Conservation (phyloP, 1,140 invertebrate genomes). For the Trichonephila inaurata region DNA sequence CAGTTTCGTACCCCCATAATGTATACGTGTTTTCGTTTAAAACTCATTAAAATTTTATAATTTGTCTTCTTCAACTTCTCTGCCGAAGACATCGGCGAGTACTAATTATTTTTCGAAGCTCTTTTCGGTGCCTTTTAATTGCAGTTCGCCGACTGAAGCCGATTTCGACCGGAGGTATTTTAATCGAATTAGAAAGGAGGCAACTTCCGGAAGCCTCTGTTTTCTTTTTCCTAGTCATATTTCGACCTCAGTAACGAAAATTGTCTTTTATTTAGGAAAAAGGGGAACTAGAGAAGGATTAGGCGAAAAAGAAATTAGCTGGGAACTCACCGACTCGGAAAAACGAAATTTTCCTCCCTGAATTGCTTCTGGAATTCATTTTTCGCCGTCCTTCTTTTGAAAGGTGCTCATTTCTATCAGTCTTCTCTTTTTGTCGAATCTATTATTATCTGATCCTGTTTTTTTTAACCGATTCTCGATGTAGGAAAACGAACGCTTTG, state of each 20-base stretch:
- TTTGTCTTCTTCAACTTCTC: background rate
- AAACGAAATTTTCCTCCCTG: constrained; percentile 33
- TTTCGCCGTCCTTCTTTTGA: constrained; percentile 37
- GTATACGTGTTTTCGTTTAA: background rate
- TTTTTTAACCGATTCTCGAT: background rate
- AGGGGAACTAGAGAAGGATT: background rate
- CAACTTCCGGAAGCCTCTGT: background rate
- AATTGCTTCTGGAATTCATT: constrained; percentile 31
- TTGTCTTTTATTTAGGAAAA: constrained; percentile 26
- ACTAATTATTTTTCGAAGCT: constrained; percentile 20
- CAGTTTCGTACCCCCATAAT: background rate
- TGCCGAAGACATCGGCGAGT: background rate
- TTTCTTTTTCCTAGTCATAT: constrained; percentile 25
- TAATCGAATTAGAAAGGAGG: background rate
- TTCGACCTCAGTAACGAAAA: constrained; percentile 14
- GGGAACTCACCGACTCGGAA: constrained; percentile 11
- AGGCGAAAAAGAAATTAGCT: constrained; percentile 20
- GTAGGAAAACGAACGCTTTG: background rate
- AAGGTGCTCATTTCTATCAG: constrained; percentile 34
- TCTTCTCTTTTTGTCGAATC: constrained; percentile 25
- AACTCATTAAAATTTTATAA: constrained; percentile 39
- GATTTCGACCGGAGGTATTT: constrained; percentile 18
- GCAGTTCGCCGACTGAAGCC: constrained; percentile 22
- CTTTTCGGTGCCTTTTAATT: constrained; percentile 23
- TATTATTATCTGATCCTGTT: constrained; percentile 22